Conservation (phyloP, 2,113 vertebrate species). For the Pelmatolapia mariae region DNA sequence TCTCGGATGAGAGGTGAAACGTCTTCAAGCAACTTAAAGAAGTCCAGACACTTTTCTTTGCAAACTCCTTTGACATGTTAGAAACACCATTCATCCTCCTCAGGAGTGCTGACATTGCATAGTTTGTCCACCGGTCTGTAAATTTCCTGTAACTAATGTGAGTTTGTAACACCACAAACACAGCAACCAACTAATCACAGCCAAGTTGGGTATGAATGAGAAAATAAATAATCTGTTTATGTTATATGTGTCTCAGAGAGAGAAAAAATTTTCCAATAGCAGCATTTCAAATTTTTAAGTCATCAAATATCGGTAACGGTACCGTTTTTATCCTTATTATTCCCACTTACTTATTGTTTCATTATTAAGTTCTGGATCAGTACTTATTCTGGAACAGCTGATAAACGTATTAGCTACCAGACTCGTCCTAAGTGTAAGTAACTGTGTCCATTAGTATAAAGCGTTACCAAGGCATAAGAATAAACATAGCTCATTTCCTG, state of each 20-base stretch:
- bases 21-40: no score
- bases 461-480: not conserved
- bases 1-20: no score
- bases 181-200: not conserved
- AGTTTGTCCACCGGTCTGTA: not conserved
- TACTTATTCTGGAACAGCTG: not conserved
- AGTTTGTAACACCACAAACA: not conserved
- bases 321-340: not conserved
- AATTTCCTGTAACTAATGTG: not conserved
- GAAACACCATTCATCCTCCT: not conserved
- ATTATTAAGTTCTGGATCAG: not conserved
- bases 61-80: no score
- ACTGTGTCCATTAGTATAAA: not conserved
- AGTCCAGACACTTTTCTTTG: no score
- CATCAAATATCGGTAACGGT: not conserved
- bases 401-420: not conserved
- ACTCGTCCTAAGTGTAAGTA: not conserved
- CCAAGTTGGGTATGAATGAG: not conserved
- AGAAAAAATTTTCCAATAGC: fast-evolving
- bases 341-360: not conserved
- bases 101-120: not conserved
- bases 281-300: not conserved
- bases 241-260: not conserved
- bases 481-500: not conserved
- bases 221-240: not conserved